Conservation (phyloP, 2,113 vertebrate species). For the Apistogramma diplotaenia region DNA sequence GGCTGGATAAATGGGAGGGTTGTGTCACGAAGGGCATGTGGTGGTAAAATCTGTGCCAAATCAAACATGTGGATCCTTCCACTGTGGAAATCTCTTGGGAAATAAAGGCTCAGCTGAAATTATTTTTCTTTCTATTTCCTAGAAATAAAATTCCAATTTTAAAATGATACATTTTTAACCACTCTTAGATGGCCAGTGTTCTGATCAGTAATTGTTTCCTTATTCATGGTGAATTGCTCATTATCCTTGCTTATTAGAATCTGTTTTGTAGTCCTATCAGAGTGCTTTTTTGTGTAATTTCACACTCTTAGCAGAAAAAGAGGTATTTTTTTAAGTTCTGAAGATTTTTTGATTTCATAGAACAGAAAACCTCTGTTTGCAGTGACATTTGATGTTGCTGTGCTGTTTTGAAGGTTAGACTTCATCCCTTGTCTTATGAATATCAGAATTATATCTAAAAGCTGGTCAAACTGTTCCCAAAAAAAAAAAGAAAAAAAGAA, state of each 20-base stretch:
- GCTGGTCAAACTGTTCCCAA: slow-evolving; percentile 22
- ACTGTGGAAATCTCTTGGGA: not conserved
- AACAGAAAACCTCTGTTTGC: slow-evolving; percentile 36
- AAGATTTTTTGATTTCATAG: not conserved
- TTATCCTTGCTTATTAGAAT: slow-evolving; percentile 34
- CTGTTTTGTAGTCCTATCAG: slow-evolving; percentile 15
- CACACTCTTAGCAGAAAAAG: slow-evolving; percentile 6
- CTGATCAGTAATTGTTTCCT: slow-evolving; percentile 31
- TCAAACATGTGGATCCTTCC: not conserved
- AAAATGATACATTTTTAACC: not conserved
- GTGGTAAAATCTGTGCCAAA: not conserved
- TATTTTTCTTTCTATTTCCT: not conserved
- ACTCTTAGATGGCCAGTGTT: not conserved
- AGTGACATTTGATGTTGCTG: slow-evolving; percentile 20
- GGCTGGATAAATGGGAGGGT: not conserved
- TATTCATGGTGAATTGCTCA: slow-evolving; percentile 35
- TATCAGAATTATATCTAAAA: slow-evolving; percentile 29
- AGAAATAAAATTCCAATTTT: not conserved
- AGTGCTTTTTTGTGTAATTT: slow-evolving; percentile 37
- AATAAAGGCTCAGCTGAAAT: not conserved
- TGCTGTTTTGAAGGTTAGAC: not conserved
- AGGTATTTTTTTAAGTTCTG: not conserved
- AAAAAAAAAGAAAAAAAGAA: too few relatives aligned
- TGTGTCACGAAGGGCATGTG: not conserved
- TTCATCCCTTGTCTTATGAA: slow-evolving; percentile 8